Base-by-base conservation (phyloP, 2,888 invertebrate species). In the Cheilosia variabilis region DNA sequence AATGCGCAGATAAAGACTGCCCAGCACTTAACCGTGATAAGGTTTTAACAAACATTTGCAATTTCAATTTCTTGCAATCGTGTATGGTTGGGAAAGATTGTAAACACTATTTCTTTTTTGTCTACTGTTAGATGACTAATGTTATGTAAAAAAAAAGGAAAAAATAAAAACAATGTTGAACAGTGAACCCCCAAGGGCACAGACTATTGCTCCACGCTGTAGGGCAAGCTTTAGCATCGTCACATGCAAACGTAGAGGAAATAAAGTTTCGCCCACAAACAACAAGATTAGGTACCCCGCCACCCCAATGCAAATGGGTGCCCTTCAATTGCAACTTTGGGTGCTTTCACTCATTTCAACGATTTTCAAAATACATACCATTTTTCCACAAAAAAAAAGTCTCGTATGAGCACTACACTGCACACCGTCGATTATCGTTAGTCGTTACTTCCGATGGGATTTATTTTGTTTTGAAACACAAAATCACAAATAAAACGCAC, bases 401-500 rank as follows among this genome's bases (percentile, higher is more conserved):
- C 55, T 57, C 17, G 17, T 3, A 47, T 45, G 2, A 17, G 31
- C 31, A 31, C 31, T 31, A 9, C 31, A 31, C 17, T 34, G 13
- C 15, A 22, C 27, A 19, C 34, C 19, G 43, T 45, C 27, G 10
- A 60, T 43, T 62, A 10, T 17, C 22, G 24, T n/a, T 24, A 47
- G 6, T 17, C 22, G 24, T n/a, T 24, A 47, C 19, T 47, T 7
- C 9, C 19, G 47, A 19, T 47, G 7, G 19, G 9, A 19, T 47
- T 17, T 47, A 45, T 68, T 55, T 63, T 55, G 37, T 45, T 52
- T 63, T 62, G n/a, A 41, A 71, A 62, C 55, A 57, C 41, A 24
- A 66, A 77, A 27, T 68, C 22, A 15, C 34, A 69, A 76, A 45
- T 53, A 57, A 73, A 78, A 78, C 83, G 78, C 73, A 83, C 78